Percentiles rank a stretch among this genome's conserved stretches.
phyloP scores from a whole-genome alignment of 2,797 vertebrate genomes.

The Acanthiza pusilla region DNA sequence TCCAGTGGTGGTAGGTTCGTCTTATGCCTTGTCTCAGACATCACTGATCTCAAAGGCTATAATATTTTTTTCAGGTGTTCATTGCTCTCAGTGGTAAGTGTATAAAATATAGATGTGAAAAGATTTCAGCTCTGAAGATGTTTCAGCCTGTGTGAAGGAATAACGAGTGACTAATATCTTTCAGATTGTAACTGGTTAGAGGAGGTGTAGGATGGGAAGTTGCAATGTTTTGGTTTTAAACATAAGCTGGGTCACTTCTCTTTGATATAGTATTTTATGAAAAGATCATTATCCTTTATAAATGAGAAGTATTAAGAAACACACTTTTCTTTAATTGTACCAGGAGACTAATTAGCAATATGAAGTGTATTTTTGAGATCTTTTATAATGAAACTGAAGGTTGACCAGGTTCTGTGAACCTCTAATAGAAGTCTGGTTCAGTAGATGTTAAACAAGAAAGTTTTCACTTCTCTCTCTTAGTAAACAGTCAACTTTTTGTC shows the following conservation, averaged over 20 bases:
- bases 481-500: not conserved
- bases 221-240: not conserved
- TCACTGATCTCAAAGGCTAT: not conserved
- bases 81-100: not conserved
- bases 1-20: not conserved
- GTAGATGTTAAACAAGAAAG: not conserved
- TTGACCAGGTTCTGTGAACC: not conserved
- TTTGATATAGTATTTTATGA: not conserved
- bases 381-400: not conserved
- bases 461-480: not conserved
- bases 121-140: not conserved
- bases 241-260: not conserved
- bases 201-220: not conserved
- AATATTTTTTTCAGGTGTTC: not conserved
- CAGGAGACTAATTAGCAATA: not conserved
- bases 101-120: not conserved
- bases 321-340: not conserved
- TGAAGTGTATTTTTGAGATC: not conserved
- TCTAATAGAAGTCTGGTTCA: not conserved
- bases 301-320: not conserved
- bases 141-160: not conserved
- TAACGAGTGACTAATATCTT: not conserved
- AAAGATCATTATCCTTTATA: not conserved
- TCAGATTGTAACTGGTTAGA: not conserved
- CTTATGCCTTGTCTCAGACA: not conserved